A percentile compares a stretch with the other conserved stretches of the same genome.
Evolutionary conservation across 2,113 vertebrate species (phyloP).

Genomic region (Ardeotis arabs): DNA sequence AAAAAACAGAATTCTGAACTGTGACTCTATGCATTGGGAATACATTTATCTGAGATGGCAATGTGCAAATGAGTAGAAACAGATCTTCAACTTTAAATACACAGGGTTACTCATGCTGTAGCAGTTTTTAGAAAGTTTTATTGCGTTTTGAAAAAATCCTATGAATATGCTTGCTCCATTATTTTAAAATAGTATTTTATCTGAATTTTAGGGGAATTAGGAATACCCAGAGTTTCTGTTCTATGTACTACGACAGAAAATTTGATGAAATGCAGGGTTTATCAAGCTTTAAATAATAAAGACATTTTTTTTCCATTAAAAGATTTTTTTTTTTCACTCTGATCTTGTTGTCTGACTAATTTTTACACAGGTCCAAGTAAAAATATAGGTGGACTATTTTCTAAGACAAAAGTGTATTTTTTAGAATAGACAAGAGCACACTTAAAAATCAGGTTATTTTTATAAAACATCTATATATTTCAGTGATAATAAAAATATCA

Average conservation of each 20-base stretch:
- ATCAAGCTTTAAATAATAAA: neutral
- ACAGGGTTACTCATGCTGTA: neutral
- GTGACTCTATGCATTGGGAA: neutral
- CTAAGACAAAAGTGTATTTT: neutral
- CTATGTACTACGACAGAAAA: neutral
- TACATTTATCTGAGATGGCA: neutral
- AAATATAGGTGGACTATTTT: neutral
- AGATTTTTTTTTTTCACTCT: neutral
- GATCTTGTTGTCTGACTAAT: neutral
- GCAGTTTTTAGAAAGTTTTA: neutral
- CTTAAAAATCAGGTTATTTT: neutral
- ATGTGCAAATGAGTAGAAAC: neutral
- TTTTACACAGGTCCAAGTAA: neutral
- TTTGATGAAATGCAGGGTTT: neutral
- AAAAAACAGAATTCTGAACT: neutral
- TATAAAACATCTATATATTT: neutral
- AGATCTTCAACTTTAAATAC: neutral
- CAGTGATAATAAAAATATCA: neutral
- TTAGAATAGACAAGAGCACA: fast-evolving
- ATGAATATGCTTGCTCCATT: neutral
- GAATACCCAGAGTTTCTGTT: neutral
- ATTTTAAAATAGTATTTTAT: neutral
- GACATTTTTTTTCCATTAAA: neutral
- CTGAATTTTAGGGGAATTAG: neutral
- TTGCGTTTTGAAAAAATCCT: neutral